Evolutionary conservation across 2,888 invertebrate genomes (phyloP).

Genomic region (Athalia cordata): DNA sequence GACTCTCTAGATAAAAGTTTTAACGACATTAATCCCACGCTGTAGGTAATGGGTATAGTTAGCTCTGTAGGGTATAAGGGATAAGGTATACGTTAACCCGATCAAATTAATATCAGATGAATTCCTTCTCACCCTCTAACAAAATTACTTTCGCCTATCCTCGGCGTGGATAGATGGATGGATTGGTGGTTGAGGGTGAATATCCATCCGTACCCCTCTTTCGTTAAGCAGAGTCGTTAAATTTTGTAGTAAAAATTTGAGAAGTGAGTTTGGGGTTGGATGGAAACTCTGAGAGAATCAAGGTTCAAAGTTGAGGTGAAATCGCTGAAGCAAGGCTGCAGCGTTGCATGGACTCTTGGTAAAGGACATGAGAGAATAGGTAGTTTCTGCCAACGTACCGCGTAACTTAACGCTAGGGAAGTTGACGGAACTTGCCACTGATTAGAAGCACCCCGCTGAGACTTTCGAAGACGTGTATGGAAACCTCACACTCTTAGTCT

Average conservation of each 20-base stretch:
- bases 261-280: constrained; percentile 37
- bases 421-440: constrained; percentile 67
- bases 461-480: constrained; percentile 55
- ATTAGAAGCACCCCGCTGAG: constrained; percentile 70
- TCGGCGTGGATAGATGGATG: background rate
- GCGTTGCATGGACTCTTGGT: background rate
- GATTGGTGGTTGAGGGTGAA: background rate
- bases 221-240: background rate
- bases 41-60: background rate
- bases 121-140: background rate
- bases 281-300: constrained; percentile 17
- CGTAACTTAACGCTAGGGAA: constrained; percentile 65
- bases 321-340: background rate
- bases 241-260: constrained; percentile 10
- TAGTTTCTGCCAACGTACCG: background rate
- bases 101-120: constrained; percentile 29
- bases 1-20: constrained; percentile 31
- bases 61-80: no score
- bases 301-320: constrained; percentile 35
- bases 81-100: background rate
- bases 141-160: constrained; percentile 12
- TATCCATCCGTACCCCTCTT: no score
- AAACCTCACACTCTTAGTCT: background rate
- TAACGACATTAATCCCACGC: constrained; percentile 21
- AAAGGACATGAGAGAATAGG: constrained; percentile 24